Conservation (phyloP, 2,113 vertebrate genomes). For the Gobius niger region DNA sequence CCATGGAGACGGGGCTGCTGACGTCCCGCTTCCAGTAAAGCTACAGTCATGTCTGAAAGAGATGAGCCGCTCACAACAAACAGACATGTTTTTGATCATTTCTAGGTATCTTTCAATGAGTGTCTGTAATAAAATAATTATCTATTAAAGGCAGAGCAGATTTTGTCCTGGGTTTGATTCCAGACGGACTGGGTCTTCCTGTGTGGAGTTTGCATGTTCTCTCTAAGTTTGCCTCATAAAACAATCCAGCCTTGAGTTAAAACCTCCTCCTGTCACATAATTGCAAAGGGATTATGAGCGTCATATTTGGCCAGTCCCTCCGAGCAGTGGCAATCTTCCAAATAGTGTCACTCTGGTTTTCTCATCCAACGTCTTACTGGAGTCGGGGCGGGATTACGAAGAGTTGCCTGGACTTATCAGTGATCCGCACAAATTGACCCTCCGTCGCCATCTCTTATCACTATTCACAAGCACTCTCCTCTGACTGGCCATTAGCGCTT, state of each 20-base stretch:
- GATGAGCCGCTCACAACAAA: no score
- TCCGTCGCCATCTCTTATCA: slow-evolving; percentile 59
- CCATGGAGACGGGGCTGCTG: no score
- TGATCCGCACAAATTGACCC: slow-evolving; percentile 60
- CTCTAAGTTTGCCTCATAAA: no score
- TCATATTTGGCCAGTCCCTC: slow-evolving; percentile 26
- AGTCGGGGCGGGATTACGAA: slow-evolving; percentile 58
- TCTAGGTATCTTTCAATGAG: no score
- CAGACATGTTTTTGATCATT: no score
- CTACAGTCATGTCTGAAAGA: no score
- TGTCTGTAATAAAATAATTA: no score
- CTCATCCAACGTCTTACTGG: slow-evolving; percentile 62
- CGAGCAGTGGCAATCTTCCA: slow-evolving; percentile 44
- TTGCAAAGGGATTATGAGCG: slow-evolving; percentile 49
- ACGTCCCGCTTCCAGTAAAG: no score
- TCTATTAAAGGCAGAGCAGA: no score
- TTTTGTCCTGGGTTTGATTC: no score
- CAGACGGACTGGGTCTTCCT: no score
- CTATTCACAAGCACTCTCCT: slow-evolving; percentile 27
- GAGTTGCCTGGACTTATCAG: slow-evolving; percentile 56
- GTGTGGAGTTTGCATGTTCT: no score
- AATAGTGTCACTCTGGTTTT: slow-evolving; percentile 48
- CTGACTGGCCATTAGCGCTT: slow-evolving; percentile 32
- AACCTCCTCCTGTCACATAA: slow-evolving; percentile 58
- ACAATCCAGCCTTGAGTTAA: slow-evolving; percentile 37